Evolutionary conservation across 2,888 invertebrate genomes (phyloP), one percentile per base, ranked within the genome.

Genomic region (Polymixis flavicincta): DNA sequence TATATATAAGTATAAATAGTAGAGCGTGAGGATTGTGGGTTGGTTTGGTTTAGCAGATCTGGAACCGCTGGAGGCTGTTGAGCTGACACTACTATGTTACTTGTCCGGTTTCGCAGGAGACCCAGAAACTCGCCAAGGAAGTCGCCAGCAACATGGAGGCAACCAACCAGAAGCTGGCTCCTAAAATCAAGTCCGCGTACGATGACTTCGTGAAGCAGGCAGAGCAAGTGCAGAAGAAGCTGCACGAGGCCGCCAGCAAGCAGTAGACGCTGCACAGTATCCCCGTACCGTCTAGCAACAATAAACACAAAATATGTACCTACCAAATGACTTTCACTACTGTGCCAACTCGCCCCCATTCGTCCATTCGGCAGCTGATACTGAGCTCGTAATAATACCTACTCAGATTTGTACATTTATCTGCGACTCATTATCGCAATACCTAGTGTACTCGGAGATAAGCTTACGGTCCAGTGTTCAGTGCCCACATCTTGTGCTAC

Each of bases 231-330:
- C 94, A 94, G 91, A 93, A 94, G 93, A 94, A 94, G 83, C 57
- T 96, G 83, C 95, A 94, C 90, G 95, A 94, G 32, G 95, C 93
- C 79, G 95, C 96, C 91, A 90, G 65, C 91, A 95, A 95, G 93
- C 94, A 94, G 89, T 94, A 82, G 90, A 50, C 55, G n/a, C 17
- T 25, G 37, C 64, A 7, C 28, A n/a, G 19, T 60, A 28, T 28
- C 42, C 50, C 37, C 65, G 17, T 60, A 74, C 69, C 80, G 76
- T 14, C 71, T 84, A 76, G 63, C 76, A 25, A 45, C 67, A 82
- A 82, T 82, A 82, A 84, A 82, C 67, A 45, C 67, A 50, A 71
- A 59, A 50, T 45, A 50, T 70, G 54, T 63, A 80, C 80, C 69
- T 57, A 84, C 19, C n/a, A 32, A 60, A 50, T 17, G 66, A 13